These are phyloP conservation scores for Paralinhomoeus sp. DNA, from an alignment of 2,888 invertebrate species.

Conservation along the genomic window DNA sequence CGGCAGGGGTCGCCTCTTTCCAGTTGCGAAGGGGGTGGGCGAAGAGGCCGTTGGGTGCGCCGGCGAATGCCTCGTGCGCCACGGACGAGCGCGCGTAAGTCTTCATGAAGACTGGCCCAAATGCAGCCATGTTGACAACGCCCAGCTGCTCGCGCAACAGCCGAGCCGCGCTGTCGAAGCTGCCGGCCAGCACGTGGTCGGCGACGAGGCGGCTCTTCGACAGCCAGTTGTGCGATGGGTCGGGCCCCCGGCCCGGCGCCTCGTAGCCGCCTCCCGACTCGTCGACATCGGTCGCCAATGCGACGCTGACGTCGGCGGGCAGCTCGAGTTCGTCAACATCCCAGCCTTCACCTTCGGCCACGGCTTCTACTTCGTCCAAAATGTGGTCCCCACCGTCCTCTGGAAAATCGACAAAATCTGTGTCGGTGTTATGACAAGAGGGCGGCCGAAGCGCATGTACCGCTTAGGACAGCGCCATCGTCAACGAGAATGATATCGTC, in stretches of 20 bases:
- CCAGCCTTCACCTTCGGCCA: slow-evolving; percentile 74
- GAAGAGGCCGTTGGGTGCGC: slow-evolving; percentile 46
- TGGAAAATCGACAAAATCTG: too few relatives aligned
- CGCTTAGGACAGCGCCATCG: slow-evolving; percentile 25
- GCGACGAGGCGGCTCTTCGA: slow-evolving; percentile 41
- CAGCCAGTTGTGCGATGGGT: not conserved
- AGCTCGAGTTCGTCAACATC: slow-evolving; percentile 79
- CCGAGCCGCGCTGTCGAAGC: slow-evolving; percentile 69
- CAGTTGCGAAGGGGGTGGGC: slow-evolving; percentile 65
- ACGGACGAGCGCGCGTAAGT: slow-evolving; percentile 47
- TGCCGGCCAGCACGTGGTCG: slow-evolving; percentile 77
- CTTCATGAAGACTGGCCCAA: slow-evolving; percentile 50
- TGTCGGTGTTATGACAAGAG: too few relatives aligned
- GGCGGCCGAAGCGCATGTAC: not conserved
- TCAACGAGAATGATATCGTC: slow-evolving; percentile 53
- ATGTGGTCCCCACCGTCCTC: slow-evolving; percentile 8
- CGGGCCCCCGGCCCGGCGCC: not conserved
- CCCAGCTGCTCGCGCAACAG: slow-evolving; percentile 44
- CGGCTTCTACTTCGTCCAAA: not conserved
- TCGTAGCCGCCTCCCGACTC: not conserved
- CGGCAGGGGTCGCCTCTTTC: slow-evolving; percentile 38
- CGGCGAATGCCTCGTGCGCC: slow-evolving; percentile 51
- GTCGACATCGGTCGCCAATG: slow-evolving; percentile 28
- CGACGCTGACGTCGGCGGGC: slow-evolving; percentile 47
- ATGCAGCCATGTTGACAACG: slow-evolving; percentile 56